Percentiles rank a stretch among this genome's conserved stretches.
These are phyloP conservation scores for Ptyas mucosa DNA, from an alignment of 2,113 vertebrate species.

Conservation along the genomic window DNA sequence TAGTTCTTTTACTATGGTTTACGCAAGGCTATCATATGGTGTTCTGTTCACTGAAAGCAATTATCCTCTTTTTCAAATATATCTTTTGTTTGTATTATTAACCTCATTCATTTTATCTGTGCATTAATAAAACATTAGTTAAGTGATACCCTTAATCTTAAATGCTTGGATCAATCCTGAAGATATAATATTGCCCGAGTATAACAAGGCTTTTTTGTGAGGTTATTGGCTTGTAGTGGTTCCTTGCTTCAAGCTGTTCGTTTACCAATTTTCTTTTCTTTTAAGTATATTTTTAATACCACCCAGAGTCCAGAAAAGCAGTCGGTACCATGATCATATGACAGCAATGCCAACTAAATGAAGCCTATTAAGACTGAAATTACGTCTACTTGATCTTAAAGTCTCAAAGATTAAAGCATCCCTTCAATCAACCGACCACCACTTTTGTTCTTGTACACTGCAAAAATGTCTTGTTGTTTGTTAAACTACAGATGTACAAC, in stretches of 20 bases:
- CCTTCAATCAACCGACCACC: conserved; percentile 48
- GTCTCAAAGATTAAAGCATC: conserved; percentile 63
- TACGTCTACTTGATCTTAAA: conserved; percentile 58
- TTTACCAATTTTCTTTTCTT: neutral
- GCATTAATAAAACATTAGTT: neutral
- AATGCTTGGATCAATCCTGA: neutral
- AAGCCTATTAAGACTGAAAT: conserved; percentile 55
- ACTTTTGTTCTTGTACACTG: conserved; percentile 45
- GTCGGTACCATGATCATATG: neutral
- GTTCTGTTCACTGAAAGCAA: neutral
- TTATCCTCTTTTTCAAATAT: neutral
- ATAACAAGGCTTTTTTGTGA: neutral
- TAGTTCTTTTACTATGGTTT: neutral
- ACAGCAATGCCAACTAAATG: neutral
- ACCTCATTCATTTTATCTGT: neutral
- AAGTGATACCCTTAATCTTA: neutral
- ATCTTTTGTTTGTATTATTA: neutral
- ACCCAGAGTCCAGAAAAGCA: neutral
- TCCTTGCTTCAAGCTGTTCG: neutral
- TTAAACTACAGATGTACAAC: conserved; percentile 16
- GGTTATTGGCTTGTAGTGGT: neutral
- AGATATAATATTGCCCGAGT: neutral
- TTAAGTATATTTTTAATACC: neutral
- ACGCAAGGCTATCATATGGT: neutral
- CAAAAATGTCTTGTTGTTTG: conserved; percentile 56